Evolutionary conservation across 2,888 invertebrate species (phyloP), one percentile per base, ranked within the genome.

Genomic region (Sesamia inferens): DNA sequence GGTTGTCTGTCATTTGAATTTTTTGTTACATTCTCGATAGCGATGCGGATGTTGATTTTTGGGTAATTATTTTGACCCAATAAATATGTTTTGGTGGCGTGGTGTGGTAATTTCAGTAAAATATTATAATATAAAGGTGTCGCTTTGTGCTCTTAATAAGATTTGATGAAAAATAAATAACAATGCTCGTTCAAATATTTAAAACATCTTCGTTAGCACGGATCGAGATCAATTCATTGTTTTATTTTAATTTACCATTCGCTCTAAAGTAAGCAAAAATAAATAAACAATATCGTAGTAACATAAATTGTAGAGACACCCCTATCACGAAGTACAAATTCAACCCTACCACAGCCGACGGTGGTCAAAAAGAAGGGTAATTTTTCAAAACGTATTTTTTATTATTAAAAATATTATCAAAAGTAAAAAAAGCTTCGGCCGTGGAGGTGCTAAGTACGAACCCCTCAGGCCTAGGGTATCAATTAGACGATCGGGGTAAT

Each of bases 361-460:
- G 79, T 81, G 88, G 86, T 88, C 82, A 86, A 90, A 82, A 91
- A 87, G 76, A 83, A 77, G 86, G 87, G 86, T 85, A 90, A 89
- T 88, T 84, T 85, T 88, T 85, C 72, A 76, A 73, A 84, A 81
- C 31, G 65, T 68, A 74, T 74, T 87, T 87, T 88, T 87, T 86
- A 80, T 51, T 42, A 71, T 31, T 31, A 83, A 81, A 84, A 83
- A 82, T 85, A 31, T 31, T 31, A 31, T 31, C 31, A 31, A 85
- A 85, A 16, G 8, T 59, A 31, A 82, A 85, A 83, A 88, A 76
- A 31, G 8, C 2, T 8, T 47, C 51, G 58, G 8, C 80, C 71
- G 88, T 88, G 91, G 91, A 95, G 94, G 95, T 94, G 95, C 93
- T 94, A 95, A 95, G 92, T 90, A 89, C 88, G 84, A 79, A 58